Percentiles rank a stretch among this genome's conserved stretches.
These are phyloP conservation scores for Harpagifer antarcticus DNA, from an alignment of 2,797 vertebrate genomes.

Conservation along the genomic window DNA sequence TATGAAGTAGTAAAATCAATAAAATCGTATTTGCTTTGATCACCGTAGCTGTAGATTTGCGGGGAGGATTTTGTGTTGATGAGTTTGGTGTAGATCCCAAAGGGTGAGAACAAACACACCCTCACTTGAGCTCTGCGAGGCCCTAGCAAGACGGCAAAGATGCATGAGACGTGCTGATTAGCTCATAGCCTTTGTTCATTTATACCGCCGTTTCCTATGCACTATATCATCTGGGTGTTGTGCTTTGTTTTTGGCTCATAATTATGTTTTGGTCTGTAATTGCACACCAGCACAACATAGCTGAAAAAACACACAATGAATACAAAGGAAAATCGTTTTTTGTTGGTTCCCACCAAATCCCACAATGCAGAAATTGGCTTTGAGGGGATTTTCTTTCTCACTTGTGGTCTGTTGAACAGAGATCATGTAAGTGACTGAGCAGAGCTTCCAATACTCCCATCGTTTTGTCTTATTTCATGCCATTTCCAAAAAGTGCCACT, in stretches of 20 bases:
- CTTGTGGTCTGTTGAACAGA: conserved; percentile 26
- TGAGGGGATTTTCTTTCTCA: conserved; percentile 12
- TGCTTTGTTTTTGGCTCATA: conserved; percentile 35
- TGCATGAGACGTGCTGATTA: conserved; percentile 28
- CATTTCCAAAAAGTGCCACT: conserved; percentile 23
- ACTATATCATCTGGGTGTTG: not conserved
- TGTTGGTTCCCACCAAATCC: conserved; percentile 17
- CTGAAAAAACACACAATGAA: not conserved
- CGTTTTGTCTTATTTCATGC: conserved; percentile 34
- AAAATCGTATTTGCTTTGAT: conserved; percentile 53
- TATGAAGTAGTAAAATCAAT: conserved; percentile 36
- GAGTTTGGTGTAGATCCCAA: conserved; percentile 26
- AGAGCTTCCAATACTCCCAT: conserved; percentile 32
- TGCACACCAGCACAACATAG: not conserved
- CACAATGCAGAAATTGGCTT: conserved; percentile 16
- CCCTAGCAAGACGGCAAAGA: conserved; percentile 23
- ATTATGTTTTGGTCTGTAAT: conserved; percentile 37
- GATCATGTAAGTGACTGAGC: conserved; percentile 40
- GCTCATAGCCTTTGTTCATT: conserved; percentile 38
- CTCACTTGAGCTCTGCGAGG: conserved; percentile 46
- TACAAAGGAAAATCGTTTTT: conserved; percentile 15
- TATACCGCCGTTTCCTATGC: conserved; percentile 1
- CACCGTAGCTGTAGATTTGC: conserved; percentile 26
- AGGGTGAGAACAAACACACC: conserved; percentile 54
- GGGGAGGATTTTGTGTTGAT: conserved; percentile 38